These are phyloP conservation scores for Oppia nitens DNA, from an alignment of 1,140 invertebrate genomes.

Conservation along the genomic window DNA sequence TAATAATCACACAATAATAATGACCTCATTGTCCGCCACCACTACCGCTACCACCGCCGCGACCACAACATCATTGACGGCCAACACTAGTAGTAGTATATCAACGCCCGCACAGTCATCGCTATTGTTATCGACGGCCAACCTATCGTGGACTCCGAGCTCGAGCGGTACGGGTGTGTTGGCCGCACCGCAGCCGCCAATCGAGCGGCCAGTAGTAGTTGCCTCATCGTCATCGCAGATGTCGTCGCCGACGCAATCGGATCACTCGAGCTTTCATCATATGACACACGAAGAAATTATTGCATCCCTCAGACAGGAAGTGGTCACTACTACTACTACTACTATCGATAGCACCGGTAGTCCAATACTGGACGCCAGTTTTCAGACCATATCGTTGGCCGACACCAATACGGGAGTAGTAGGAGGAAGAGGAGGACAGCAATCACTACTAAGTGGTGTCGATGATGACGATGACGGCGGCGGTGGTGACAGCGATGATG, in stretches of 20 bases:
- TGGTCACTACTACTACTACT: neutral
- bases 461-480: no score
- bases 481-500: no score
- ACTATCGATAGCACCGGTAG: neutral
- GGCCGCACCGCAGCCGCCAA: neutral
- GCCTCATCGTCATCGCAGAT: neutral
- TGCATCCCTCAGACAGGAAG: neutral
- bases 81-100: no score
- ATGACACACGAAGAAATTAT: neutral
- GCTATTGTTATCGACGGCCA: neutral
- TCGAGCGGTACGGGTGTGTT: neutral
- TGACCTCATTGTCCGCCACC: no score
- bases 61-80: no score
- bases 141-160: constrained; percentile 7
- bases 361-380: neutral
- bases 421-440: no score
- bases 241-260: neutral
- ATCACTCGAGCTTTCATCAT: no score
- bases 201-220: neutral
- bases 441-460: no score
- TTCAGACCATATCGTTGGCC: neutral
- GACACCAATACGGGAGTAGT: no score
- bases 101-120: no score
- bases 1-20: no score
- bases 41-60: no score